These are phyloP conservation scores for Astropecten irregularis DNA, from an alignment of 53 echinoderm and acorn worm genomes.

Conservation along the genomic window DNA sequence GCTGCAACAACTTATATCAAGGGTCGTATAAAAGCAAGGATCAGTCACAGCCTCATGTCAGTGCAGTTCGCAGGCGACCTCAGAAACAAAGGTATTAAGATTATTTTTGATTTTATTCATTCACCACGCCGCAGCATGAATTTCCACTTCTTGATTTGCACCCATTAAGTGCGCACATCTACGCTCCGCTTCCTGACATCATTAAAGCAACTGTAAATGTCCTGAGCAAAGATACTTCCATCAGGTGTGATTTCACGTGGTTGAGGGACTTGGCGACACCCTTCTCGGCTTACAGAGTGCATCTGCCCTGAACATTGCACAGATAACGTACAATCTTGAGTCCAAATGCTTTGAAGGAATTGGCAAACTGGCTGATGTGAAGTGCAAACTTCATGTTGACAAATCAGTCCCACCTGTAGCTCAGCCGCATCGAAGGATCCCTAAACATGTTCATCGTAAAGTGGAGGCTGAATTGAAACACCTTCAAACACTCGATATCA, in stretches of 20 bases:
- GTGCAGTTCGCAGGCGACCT: neutral
- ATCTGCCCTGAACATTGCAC: neutral
- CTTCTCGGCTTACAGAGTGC: neutral
- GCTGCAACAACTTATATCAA: slow-evolving; percentile 25
- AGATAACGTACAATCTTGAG: neutral
- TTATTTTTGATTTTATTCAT: too few species aligned
- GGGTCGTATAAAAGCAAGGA: slow-evolving; percentile 12
- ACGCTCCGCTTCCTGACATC: neutral
- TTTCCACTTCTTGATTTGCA: too few species aligned
- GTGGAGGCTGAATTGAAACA: slow-evolving; percentile 54
- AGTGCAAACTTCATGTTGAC: slow-evolving; percentile 63
- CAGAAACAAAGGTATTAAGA: neutral
- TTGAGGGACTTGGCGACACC: neutral
- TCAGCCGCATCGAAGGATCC: slow-evolving; percentile 62
- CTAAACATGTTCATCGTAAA: slow-evolving; percentile 56
- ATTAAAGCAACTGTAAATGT: neutral
- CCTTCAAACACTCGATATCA: slow-evolving; percentile 52
- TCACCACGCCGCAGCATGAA: too few species aligned
- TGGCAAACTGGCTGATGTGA: slow-evolving; percentile 39
- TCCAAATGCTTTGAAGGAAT: slow-evolving; percentile 43
- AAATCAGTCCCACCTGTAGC: slow-evolving; percentile 53
- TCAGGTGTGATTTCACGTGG: neutral
- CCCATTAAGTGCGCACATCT: neutral
- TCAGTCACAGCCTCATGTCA: neutral
- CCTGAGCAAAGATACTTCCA: neutral